Evolutionary conservation across 2,888 invertebrate genomes (phyloP).

Genomic region (Cheilosia vernalis): DNA sequence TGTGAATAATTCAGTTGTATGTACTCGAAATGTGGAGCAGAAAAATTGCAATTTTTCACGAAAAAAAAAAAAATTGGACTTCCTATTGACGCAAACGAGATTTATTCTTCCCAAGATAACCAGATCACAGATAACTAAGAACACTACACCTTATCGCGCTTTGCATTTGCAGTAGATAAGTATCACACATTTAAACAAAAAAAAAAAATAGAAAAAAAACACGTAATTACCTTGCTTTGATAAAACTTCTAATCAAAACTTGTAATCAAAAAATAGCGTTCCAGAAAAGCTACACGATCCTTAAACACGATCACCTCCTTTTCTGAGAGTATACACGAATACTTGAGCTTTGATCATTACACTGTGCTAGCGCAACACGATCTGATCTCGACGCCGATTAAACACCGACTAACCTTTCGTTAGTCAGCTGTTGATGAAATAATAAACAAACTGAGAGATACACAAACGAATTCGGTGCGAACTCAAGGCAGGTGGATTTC

Average conservation of each 20-base stretch:
- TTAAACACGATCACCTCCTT: constrained; percentile 67
- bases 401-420: constrained; percentile 68
- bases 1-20: not conserved
- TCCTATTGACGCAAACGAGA: too few species aligned
- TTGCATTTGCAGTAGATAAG: constrained; percentile 34
- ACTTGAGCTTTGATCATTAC: constrained; percentile 35
- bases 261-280: not conserved
- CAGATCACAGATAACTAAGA: constrained; percentile 47
- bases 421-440: constrained; percentile 65
- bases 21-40: not conserved
- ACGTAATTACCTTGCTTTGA: constrained; percentile 51
- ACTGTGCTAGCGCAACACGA: constrained; percentile 35
- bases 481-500: constrained; percentile 17
- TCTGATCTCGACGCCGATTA: constrained; percentile 66
- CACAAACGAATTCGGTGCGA: constrained; percentile 32
- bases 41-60: not conserved
- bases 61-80: not conserved
- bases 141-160: constrained; percentile 18
- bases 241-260: constrained; percentile 2
- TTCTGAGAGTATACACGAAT: constrained; percentile 36
- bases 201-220: not conserved
- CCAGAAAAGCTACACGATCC: constrained; percentile 68
- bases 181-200: not conserved
- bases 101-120: not conserved
- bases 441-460: constrained; percentile 59